Percentiles rank a stretch among this genome's conserved stretches.
Evolutionary conservation across 2,113 vertebrate genomes (phyloP).

Genomic region (Centropus bengalensis): DNA sequence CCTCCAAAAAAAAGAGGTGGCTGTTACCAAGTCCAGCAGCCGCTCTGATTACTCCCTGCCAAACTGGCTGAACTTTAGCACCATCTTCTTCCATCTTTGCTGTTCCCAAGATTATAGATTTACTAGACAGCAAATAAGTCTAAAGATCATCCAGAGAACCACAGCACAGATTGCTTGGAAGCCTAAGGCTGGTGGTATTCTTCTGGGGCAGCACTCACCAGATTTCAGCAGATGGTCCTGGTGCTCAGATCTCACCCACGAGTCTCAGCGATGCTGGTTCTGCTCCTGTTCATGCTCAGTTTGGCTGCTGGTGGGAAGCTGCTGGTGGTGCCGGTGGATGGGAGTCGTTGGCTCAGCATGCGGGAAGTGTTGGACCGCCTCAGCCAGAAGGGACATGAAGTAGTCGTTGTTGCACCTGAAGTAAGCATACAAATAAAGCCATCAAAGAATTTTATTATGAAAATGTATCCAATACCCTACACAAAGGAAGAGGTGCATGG

Average conservation of each 20-base stretch:
- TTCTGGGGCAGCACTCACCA: background rate
- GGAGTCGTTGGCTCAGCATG: constrained; percentile 85
- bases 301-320: constrained; percentile 70
- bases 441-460: constrained; percentile 64
- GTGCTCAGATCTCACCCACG: fast-evolving
- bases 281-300: background rate
- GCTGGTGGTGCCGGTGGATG: constrained; percentile 82
- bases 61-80: background rate
- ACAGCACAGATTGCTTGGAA: background rate
- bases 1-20: background rate
- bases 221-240: background rate
- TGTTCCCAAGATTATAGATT: background rate
- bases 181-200: fast-evolving
- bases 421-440: constrained; percentile 69
- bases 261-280: background rate
- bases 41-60: background rate
- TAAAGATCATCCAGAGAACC: background rate
- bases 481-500: constrained; percentile 11
- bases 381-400: constrained; percentile 77
- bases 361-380: constrained; percentile 71
- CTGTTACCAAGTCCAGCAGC: background rate
- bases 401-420: constrained; percentile 78
- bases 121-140: background rate
- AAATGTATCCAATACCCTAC: constrained; percentile 72
- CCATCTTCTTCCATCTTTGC: background rate